Evolutionary conservation across 2,797 vertebrate species (phyloP), one percentile per base, ranked within the genome.

Genomic region (Eulemur coronatus): DNA sequence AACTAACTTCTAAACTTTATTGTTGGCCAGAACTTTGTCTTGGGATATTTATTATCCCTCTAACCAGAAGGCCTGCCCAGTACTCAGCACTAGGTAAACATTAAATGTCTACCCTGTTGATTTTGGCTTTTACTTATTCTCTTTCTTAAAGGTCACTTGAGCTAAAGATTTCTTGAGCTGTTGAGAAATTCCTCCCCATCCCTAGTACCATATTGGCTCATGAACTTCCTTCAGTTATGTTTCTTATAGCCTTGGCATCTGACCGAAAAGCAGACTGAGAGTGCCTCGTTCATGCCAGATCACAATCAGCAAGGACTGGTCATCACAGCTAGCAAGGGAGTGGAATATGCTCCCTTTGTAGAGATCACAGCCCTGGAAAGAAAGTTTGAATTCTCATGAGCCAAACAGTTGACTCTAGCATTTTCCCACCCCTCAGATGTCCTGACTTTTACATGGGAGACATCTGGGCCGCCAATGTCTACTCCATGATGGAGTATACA

Each of bases 51-150:
- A 57, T 24, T 43, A 84, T 50, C 38, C 24, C 9, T 35, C 48
- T 82, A 91, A 50, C 50, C 7, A 59, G 67, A 91, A 57, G n/a
- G 38, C 7, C 17, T 84, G 17, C 12, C 7, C 35, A n/a, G 35
- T 18, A 20, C 14, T 65, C 57, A 48, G 35, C 11, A 75, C 26
- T 28, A 65, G 50, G 33, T 76, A 55, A 89, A 84, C 85, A 78
- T 0, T n/a, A 69, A 82, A 4, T 15, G 43, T 55, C 46, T 70
- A 30, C 35, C 30, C 9, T 55, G 52, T 28, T 15, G 35, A 90
- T 18, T 43, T 95, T 65, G 75, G 61, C 17, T 65, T 91, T 91
- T 93, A 80, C 89, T 93, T 88, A 73, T 30, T 92, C 76, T 94
- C 72, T 30, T 85, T 92, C 57, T 82, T 72, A 81, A 96, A 69